phyloP scores from a whole-genome alignment of 2,113 vertebrate genomes.

The Chrysemys picta region DNA sequence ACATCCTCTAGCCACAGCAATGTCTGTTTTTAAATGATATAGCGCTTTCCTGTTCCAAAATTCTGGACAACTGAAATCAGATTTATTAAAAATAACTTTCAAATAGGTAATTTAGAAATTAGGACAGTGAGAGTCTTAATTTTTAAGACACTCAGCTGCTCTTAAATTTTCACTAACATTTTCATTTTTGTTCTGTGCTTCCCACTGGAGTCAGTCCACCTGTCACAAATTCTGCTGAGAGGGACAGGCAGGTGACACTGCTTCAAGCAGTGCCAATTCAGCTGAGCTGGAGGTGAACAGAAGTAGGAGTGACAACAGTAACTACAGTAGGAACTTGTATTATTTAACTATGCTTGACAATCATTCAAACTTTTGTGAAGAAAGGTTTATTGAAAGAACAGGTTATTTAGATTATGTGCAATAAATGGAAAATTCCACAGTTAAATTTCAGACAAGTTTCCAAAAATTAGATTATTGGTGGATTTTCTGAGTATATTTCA shows the following conservation, averaged over 20 bases:
- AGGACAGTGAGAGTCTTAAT: not conserved
- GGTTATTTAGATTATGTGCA: not conserved
- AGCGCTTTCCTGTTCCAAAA: not conserved
- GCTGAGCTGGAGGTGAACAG: not conserved
- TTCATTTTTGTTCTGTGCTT: not conserved
- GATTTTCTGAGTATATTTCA: not conserved
- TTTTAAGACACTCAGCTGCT: not conserved
- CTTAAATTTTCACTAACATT: not conserved
- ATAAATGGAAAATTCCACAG: not conserved
- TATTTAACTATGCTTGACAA: not conserved
- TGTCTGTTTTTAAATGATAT: constrained; percentile 8
- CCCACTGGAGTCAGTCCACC: not conserved
- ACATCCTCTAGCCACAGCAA: not conserved
- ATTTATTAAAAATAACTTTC: constrained; percentile 4
- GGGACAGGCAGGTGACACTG: not conserved
- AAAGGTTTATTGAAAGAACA: not conserved
- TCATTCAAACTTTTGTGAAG: not conserved
- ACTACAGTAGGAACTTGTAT: not conserved
- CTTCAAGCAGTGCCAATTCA: constrained; percentile 10
- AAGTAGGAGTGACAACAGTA: not conserved
- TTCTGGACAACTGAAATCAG: constrained; percentile 22
- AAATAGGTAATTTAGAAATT: not conserved
- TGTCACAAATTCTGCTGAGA: not conserved
- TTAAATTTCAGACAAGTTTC: not conserved
- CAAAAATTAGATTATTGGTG: not conserved